Evolutionary conservation across 2,113 vertebrate genomes (phyloP).

Genomic region (Pycnonotus jocosus): DNA sequence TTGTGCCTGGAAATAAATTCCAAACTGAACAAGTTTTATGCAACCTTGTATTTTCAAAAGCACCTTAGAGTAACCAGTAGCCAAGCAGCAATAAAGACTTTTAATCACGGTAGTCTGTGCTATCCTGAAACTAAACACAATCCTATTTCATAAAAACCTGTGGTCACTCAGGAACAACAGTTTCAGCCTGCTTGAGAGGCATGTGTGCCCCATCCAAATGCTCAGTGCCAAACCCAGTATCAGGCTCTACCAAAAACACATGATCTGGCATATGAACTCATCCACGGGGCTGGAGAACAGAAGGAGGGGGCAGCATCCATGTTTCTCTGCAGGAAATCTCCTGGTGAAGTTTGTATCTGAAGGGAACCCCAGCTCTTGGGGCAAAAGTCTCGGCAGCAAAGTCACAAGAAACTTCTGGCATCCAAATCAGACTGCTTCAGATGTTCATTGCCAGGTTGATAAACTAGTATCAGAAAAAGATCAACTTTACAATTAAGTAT

Average conservation of each 20-base stretch:
- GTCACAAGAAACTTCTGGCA: not conserved
- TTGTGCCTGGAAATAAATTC: not conserved
- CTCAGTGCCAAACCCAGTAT: not conserved
- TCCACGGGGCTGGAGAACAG: not conserved
- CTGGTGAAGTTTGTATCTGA: not conserved
- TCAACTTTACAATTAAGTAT: not conserved
- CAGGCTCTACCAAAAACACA: not conserved
- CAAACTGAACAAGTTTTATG: not conserved
- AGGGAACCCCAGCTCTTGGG: not conserved
- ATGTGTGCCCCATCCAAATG: not conserved
- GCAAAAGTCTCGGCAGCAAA: not conserved
- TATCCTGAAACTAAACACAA: not conserved
- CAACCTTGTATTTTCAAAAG: not conserved
- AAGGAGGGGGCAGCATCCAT: not conserved
- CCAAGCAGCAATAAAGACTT: not conserved
- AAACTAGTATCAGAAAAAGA: conserved; percentile 45
- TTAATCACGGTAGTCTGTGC: not conserved
- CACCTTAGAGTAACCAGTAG: not conserved
- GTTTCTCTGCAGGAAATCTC: not conserved
- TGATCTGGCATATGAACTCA: not conserved
- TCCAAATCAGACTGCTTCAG: conserved; percentile 28
- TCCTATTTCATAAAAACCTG: not conserved
- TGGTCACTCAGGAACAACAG: not conserved
- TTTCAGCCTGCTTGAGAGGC: not conserved
- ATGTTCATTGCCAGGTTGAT: conserved; percentile 65